These are phyloP conservation scores for Egretta garzetta DNA, from an alignment of 2,113 vertebrate species.

Conservation along the genomic window DNA sequence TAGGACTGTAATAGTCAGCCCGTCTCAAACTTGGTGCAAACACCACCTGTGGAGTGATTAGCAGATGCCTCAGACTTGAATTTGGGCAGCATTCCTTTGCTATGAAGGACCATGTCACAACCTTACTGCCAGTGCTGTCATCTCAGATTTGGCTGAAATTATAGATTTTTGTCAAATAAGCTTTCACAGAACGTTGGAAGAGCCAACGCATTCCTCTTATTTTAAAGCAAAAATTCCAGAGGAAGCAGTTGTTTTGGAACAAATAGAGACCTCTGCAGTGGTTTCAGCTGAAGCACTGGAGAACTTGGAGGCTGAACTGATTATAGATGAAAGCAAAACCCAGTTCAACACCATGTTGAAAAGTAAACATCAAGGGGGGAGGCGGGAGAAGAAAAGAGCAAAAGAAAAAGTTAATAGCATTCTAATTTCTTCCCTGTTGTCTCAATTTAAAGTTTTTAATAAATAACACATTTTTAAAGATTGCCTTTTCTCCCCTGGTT, in stretches of 20 bases:
- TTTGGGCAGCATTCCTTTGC: background rate
- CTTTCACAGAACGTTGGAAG: background rate
- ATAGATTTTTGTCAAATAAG: background rate
- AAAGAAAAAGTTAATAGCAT: background rate
- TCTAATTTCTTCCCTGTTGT: conserved; percentile 34
- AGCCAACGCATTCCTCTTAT: conserved; percentile 7
- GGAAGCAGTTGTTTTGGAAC: conserved; percentile 26
- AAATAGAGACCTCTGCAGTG: background rate
- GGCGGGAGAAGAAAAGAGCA: background rate
- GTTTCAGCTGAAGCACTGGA: background rate
- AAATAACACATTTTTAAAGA: conserved; percentile 28
- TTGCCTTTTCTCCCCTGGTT: background rate
- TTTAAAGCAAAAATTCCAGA: conserved; percentile 45
- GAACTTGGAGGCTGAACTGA: conserved; percentile 14
- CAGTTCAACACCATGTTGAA: conserved; percentile 39
- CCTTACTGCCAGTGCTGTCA: background rate
- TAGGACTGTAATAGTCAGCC: background rate
- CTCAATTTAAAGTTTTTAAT: conserved; percentile 32
- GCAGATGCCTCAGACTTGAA: background rate
- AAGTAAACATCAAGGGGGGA: background rate
- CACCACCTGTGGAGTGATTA: conserved; percentile 15
- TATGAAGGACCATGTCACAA: background rate
- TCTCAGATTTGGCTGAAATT: conserved; percentile 36
- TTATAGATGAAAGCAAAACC: conserved; percentile 34
- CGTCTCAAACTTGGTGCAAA: background rate